phyloP scores from a whole-genome alignment of 2,888 invertebrate genomes.

The Timandra comae region DNA sequence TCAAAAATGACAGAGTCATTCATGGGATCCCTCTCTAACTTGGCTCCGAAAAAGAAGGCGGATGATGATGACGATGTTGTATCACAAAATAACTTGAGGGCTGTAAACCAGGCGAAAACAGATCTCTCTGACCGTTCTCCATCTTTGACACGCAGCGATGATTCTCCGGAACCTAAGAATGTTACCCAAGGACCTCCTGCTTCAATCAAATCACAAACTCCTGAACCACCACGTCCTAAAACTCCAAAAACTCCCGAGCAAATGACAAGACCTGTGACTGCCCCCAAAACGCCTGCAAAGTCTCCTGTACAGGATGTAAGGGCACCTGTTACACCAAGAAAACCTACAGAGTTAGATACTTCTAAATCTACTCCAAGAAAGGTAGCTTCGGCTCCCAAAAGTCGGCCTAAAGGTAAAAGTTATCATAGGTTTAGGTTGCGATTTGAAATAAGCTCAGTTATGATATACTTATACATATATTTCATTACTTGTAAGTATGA shows the following conservation, averaged over 20 bases:
- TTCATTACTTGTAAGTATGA: too few species aligned
- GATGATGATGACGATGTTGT: constrained; percentile 70
- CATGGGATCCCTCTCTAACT: constrained; percentile 56
- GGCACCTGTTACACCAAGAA: constrained; percentile 44
- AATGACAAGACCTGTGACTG: constrained; percentile 25
- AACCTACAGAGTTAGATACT: constrained; percentile 58
- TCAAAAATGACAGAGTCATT: constrained; percentile 72
- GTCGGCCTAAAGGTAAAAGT: constrained; percentile 62
- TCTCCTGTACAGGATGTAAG: constrained; percentile 47
- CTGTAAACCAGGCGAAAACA: constrained; percentile 37
- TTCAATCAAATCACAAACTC: constrained; percentile 46
- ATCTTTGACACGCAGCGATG: constrained; percentile 67
- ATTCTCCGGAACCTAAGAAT: constrained; percentile 65
- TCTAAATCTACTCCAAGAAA: constrained; percentile 61
- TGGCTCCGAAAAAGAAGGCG: constrained; percentile 48
- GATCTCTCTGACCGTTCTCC: constrained; percentile 67
- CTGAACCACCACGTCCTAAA: constrained; percentile 58
- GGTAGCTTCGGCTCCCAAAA: constrained; percentile 58
- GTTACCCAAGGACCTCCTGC: constrained; percentile 32
- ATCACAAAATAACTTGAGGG: constrained; percentile 50
- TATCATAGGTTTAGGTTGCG: not conserved
- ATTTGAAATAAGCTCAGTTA: constrained; percentile 52
- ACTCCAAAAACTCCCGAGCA: constrained; percentile 45
- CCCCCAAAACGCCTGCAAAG: constrained; percentile 44
- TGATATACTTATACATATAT: too few species aligned